Conservation (phyloP, 2,888 invertebrate species). For the Trissoscelio sp. region DNA sequence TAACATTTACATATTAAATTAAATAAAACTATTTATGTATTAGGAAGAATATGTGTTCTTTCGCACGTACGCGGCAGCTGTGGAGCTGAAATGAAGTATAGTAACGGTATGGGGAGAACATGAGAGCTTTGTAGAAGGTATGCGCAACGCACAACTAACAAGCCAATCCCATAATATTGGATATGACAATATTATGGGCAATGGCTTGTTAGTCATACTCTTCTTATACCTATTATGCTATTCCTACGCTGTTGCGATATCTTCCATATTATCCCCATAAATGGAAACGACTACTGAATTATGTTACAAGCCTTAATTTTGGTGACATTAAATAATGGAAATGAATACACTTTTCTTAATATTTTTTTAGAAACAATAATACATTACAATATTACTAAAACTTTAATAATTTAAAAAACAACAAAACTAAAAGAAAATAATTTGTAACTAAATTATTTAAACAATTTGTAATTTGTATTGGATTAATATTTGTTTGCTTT, state of each 20-base stretch:
- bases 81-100: constrained; percentile 24
- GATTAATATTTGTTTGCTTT: too few species aligned
- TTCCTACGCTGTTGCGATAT: constrained; percentile 3
- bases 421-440: too few species aligned
- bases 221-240: constrained; percentile 36
- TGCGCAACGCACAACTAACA: constrained; percentile 3
- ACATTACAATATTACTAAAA: too few species aligned
- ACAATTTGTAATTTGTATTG: too few species aligned
- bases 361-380: too few species aligned
- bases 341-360: too few species aligned
- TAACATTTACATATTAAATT: too few species aligned
- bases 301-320: too few species aligned
- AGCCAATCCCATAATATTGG: constrained; percentile 41
- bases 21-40: too few species aligned
- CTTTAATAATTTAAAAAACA: too few species aligned
- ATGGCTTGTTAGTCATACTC: constrained; percentile 35
- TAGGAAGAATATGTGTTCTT: not conserved
- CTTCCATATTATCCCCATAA: constrained; percentile 8
- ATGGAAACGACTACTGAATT: not conserved
- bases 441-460: too few species aligned
- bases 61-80: not conserved
- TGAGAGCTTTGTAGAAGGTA: constrained; percentile 14
- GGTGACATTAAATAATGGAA: too few species aligned
- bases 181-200: constrained; percentile 16
- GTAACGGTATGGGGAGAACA: constrained; percentile 26